phyloP scores from a whole-genome alignment of 2,113 vertebrate genomes.

The Urocitellus parryii region DNA sequence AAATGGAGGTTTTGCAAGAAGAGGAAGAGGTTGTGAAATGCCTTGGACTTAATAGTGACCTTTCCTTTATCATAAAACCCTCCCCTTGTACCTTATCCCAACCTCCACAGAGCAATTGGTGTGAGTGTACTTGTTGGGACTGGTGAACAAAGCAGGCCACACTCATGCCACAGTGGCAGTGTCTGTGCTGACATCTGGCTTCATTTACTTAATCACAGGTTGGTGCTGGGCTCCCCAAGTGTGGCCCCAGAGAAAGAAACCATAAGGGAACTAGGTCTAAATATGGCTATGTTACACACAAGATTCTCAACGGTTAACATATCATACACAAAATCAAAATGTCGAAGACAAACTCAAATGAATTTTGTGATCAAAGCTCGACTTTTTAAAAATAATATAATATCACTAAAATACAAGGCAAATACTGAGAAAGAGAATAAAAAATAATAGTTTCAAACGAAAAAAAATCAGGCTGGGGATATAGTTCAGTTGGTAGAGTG shows the following conservation, averaged over 20 bases:
- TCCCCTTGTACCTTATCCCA: background rate
- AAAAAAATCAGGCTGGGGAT: background rate
- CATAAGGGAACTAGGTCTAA: background rate
- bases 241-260: background rate
- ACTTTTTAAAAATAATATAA: background rate
- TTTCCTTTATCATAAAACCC: background rate
- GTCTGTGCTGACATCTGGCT: slow-evolving; percentile 58
- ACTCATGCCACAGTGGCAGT: background rate
- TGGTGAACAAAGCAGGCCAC: background rate
- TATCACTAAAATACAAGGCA: background rate
- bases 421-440: background rate
- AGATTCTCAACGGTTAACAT: background rate
- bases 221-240: background rate
- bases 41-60: too few relatives aligned
- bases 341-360: background rate
- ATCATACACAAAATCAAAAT: background rate
- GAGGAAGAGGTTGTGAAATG: background rate
- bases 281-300: background rate
- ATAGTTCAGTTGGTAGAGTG: too few relatives aligned
- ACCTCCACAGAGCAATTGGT: background rate
- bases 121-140: slow-evolving; percentile 39
- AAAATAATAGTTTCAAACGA: slow-evolving; percentile 18
- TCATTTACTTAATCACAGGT: slow-evolving; percentile 62
- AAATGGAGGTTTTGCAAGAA: background rate
- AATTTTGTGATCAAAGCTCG: background rate